Evolutionary conservation across 2,113 vertebrate genomes (phyloP), one percentile per base, ranked within the genome.

Genomic region (Oncorhynchus tshawytscha): DNA sequence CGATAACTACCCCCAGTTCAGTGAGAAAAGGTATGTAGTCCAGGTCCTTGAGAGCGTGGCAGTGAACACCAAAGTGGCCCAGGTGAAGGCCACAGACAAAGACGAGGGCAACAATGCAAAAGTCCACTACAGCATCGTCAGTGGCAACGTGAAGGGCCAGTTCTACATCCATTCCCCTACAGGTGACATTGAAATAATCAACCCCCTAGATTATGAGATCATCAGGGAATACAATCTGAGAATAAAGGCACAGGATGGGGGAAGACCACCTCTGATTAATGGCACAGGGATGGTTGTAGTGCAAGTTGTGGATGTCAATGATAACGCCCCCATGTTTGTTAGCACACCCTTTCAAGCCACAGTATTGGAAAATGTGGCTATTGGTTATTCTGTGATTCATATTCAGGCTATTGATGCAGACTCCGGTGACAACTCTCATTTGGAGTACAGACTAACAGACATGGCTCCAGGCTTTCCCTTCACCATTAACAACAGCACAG

Each of bases 341-440:
- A 97, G 96, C 86, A 97, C 95, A 70, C 96, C 96, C 0, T 96
- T 97, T 85, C 96, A 97, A 83, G 94, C 96, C 3, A 91, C 94
- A 0, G 95, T 96, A 66, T 88, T 96, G 79, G 96, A 97, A 85
- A 96, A 94, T 0, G 95, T 94, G 75, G 93, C 94, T 0, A 39
- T 94, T 34, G 96, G 96, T 25, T 91, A 95, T 84, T 96, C 96
- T 0, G 94, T 97, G 49, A 87, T 96, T 73, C 95, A 96, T 72
- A 92, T 96, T 45, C 95, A 97, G 90, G 96, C 96, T 0, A 94
- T 96, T 29, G 96, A 97, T 20, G 95, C 95, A 0, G 96, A 97
- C 67, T 93, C 96, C 0, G 95, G 95, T 0, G 93, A 95, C 64
- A 97, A 97, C 0, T 91, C 95, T 18, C 93, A 94, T 3, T 85